Base-by-base conservation (phyloP, 2,888 invertebrate genomes). In the Drosophila testacea region DNA sequence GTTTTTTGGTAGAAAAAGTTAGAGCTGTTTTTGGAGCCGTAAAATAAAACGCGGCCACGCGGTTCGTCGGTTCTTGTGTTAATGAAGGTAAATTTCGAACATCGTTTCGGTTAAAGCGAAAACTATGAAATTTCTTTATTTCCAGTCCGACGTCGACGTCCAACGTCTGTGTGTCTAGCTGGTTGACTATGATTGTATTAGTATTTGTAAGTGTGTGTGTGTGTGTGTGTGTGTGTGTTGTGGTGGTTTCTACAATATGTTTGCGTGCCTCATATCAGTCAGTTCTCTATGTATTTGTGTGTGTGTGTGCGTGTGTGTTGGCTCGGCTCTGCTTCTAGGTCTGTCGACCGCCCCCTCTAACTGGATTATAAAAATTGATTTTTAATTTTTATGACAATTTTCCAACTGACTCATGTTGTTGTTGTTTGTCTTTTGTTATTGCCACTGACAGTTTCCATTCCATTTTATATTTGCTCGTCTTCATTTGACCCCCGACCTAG, bases 321-420 rank as follows among this genome's bases (percentile, higher is more conserved):
- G 65, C 54, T 63, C 52, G 62, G 66, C 42, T 64, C 63, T 28
- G 47, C 57, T 44, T 36, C 32, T 66, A 34, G 46, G 54, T 42
- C 69, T 52, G 55, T 74, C 48, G 60, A 59, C 38, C 64, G 54
- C 28, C 68, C 81, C 68, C 73, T 77, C 88, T 91, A 91, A 91
- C 83, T 90, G 91, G 91, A 91, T 91, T 91, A 91, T 79, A 90
- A 91, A 90, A 90, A 91, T 91, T 91, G 91, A 91, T 91, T 91
- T 91, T 89, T 88, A 89, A 88, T 86, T 90, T 87, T 90, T 88
- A 89, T 90, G 89, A 90, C 87, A 87, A 87, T 80, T 87, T 87
- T 87, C 79, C 86, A 88, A 83, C 78, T 78, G 88, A 84, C 79
- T 85, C 89, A 75, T 61, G 57, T 56, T 6, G 27, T 6, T 46